Conservation (phyloP, 2,113 vertebrate species). For the Cephalopterus ornatus region DNA sequence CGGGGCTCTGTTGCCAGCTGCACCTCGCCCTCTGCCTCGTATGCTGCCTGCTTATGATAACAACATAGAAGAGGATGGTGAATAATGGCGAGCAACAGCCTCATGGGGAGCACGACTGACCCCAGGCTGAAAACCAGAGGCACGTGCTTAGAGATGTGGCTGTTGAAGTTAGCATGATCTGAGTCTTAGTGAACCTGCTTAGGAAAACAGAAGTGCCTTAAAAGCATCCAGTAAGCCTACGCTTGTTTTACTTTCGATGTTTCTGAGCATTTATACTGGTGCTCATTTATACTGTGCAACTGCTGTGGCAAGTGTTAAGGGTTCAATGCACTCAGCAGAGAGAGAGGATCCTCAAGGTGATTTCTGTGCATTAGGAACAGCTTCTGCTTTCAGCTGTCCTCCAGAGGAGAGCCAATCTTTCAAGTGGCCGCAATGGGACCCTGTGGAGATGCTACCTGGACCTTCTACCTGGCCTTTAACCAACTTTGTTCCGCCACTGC, state of each 20-base stretch:
- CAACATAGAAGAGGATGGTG: conserved; percentile 68
- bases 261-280: not conserved
- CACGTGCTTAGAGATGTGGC: not conserved
- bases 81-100: not conserved
- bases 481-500: not conserved
- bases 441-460: not conserved
- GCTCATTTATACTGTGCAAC: not conserved
- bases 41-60: conserved; percentile 97
- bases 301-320: not conserved
- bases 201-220: not conserved
- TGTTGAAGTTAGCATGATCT: not conserved
- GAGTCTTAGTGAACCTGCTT: not conserved
- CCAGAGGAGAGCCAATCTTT: not conserved
- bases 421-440: fast-evolving
- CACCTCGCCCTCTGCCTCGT: conserved; percentile 94
- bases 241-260: not conserved
- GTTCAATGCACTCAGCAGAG: not conserved
- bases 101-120: fast-evolving
- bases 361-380: not conserved
- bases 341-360: not conserved
- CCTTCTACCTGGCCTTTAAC: not conserved
- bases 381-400: not conserved
- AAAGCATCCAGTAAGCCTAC: not conserved
- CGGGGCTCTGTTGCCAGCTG: conserved; percentile 89
- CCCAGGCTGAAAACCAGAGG: not conserved